phyloP scores from a whole-genome alignment of 2,113 vertebrate species.

The Ahaetulla prasina region DNA sequence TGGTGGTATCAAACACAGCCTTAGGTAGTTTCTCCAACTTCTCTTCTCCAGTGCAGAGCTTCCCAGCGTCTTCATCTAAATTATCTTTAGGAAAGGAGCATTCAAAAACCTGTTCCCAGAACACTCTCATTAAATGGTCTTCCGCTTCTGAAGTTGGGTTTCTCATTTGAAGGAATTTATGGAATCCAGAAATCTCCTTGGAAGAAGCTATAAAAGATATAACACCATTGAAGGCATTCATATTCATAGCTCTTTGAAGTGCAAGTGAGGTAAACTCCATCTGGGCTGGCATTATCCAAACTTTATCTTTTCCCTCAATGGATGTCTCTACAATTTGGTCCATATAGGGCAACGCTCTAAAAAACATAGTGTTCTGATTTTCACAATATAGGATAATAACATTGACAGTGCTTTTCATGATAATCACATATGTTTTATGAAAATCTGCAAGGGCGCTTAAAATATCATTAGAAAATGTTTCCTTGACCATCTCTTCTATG shows the following conservation, averaged over 20 bases:
- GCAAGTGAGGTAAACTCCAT: neutral
- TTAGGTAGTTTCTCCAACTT: neutral
- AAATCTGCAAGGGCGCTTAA: accelerated
- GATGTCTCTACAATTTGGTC: neutral
- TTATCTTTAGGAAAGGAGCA: neutral
- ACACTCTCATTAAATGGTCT: neutral
- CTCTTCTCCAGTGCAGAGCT: neutral
- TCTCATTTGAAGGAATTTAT: neutral
- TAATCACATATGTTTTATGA: no score
- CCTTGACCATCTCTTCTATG: neutral
- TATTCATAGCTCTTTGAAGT: neutral
- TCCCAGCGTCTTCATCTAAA: no score
- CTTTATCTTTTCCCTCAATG: neutral
- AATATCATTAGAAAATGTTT: neutral
- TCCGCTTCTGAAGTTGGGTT: neutral
- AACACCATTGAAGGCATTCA: neutral
- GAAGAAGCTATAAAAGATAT: neutral
- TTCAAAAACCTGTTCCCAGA: neutral
- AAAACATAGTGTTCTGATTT: neutral
- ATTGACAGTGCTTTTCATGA: neutral
- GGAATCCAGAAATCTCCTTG: neutral
- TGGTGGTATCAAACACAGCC: neutral
- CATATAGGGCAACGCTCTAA: neutral
- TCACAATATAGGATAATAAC: neutral
- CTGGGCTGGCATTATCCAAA: neutral